A percentile compares a stretch with the other conserved stretches of the same genome.
phyloP scores from a whole-genome alignment of 2,888 invertebrate species.

The Zygaena filipendulae region DNA sequence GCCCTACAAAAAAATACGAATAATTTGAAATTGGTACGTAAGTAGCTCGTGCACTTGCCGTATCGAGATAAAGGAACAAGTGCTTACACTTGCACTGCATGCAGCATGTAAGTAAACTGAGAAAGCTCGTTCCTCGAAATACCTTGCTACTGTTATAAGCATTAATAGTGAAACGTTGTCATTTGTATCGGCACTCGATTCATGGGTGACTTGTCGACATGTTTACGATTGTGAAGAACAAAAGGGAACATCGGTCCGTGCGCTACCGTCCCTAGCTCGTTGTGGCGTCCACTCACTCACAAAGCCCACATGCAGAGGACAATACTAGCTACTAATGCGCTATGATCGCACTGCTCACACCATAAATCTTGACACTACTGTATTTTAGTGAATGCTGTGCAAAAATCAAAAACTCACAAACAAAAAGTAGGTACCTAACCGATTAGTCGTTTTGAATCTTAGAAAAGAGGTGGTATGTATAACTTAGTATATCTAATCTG shows the following conservation, averaged over 20 bases:
- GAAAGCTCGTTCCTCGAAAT: constrained; percentile 7
- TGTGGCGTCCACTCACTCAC: constrained; percentile 18
- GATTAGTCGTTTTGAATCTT: no score
- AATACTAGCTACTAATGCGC: constrained; percentile 56
- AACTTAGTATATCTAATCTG: no score
- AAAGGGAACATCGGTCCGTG: constrained; percentile 23
- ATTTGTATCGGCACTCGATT: background rate
- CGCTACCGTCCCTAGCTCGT: constrained; percentile 31
- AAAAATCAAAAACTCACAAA: constrained; percentile 10
- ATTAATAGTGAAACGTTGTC: constrained; percentile 3
- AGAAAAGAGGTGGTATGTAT: no score
- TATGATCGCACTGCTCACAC: constrained; percentile 51
- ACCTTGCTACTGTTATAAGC: constrained; percentile 25
- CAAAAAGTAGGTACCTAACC: constrained; percentile 10
- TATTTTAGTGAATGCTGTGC: no score
- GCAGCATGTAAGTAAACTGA: no score
- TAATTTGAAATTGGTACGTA: no score
- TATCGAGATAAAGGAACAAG: no score
- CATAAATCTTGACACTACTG: constrained; percentile 54
- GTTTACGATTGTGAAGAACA: constrained; percentile 54
- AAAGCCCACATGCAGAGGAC: constrained; percentile 54
- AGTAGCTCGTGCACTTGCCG: no score
- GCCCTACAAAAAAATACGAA: no score
- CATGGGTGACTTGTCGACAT: constrained; percentile 52
- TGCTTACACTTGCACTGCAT: no score